Evolutionary conservation across 2,888 invertebrate species (phyloP).

Genomic region (Archaeoteleia sp.): DNA sequence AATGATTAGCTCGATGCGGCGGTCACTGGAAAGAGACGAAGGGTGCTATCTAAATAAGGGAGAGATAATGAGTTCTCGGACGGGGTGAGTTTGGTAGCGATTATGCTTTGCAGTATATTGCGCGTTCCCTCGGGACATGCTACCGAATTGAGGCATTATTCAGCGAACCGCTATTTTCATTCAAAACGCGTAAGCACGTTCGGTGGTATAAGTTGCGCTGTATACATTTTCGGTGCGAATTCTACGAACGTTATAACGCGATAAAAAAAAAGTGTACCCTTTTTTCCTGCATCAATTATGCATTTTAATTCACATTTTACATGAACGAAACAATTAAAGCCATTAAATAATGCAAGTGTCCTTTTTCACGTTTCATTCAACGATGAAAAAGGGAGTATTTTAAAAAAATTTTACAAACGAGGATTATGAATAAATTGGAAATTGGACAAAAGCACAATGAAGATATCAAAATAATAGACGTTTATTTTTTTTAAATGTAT

Average conservation of each 20-base stretch:
- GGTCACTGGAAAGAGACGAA: slow-evolving; percentile 20
- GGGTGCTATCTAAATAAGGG: slow-evolving; percentile 23
- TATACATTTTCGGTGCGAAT: slow-evolving; percentile 5
- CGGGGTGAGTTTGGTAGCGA: slow-evolving; percentile 19
- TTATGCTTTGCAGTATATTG: slow-evolving; percentile 32
- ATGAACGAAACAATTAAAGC: too few relatives aligned
- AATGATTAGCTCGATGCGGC: slow-evolving; percentile 16
- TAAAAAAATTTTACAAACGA: too few relatives aligned
- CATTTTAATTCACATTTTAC: not conserved
- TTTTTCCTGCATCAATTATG: not conserved
- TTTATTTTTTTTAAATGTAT: too few relatives aligned
- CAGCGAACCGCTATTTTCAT: slow-evolving; percentile 8
- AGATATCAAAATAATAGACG: too few relatives aligned
- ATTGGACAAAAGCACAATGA: too few relatives aligned
- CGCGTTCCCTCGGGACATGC: slow-evolving; percentile 15
- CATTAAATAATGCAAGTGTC: too few relatives aligned
- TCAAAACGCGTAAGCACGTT: slow-evolving; percentile 10
- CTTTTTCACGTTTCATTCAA: too few relatives aligned
- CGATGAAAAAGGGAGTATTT: too few relatives aligned
- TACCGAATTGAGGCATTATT: slow-evolving; percentile 15
- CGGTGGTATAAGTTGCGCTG: slow-evolving; percentile 1
- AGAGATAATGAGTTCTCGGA: slow-evolving; percentile 30
- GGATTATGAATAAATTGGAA: too few relatives aligned
- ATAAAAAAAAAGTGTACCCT: too few relatives aligned
- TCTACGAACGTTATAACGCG: not conserved